Evolutionary conservation across 2,113 vertebrate species (phyloP), one percentile per base, ranked within the genome.

Genomic region (Strix uralensis): DNA sequence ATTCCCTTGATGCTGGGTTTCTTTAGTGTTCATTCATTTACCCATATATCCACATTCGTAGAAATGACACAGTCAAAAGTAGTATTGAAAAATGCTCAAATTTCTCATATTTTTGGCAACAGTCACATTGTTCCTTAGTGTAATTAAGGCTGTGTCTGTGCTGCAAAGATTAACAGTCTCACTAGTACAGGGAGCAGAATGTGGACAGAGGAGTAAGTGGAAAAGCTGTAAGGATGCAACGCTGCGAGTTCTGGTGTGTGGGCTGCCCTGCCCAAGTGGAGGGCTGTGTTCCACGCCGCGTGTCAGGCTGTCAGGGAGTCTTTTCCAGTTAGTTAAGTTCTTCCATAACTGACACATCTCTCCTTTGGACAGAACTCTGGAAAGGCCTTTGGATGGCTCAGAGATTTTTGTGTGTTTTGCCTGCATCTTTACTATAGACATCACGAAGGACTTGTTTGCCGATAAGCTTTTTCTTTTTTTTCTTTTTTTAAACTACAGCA

Each of bases 211-310:
- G 18, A 63, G 40, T 27, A 62, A 46, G 34, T 38, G n/a, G 23
- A 30, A 65, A 54, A 79, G 16, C 32, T 20, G 7, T 52, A 12
- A 65, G 75, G 36, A 12, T 1, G 2, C 49, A 46, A 1, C 1
- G 1, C 40, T 61, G 61, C 44, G 30, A 17, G 30, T 27, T 34
- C 2, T 0, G 0, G 58, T 58, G 51, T 61, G 0, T 0, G 3
- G 72, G 16, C 55, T 74, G 40, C 25, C 46, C 40, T 69, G 54
- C 49, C 34, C 0, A 3, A 26, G 47, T 1, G 2, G 20, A n/a
- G 23, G n/a, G 55, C 40, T 42, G 32, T 27, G 61, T 34, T 86
- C 11, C 34, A 2, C 0, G 0, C 40, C 2, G 0, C 0, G 0
- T 1, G 0, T 34, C 10, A 22, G 57, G 29, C 65, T 89, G 42